Conservation (phyloP, 1,140 invertebrate species). For the Formica exsecta region DNA sequence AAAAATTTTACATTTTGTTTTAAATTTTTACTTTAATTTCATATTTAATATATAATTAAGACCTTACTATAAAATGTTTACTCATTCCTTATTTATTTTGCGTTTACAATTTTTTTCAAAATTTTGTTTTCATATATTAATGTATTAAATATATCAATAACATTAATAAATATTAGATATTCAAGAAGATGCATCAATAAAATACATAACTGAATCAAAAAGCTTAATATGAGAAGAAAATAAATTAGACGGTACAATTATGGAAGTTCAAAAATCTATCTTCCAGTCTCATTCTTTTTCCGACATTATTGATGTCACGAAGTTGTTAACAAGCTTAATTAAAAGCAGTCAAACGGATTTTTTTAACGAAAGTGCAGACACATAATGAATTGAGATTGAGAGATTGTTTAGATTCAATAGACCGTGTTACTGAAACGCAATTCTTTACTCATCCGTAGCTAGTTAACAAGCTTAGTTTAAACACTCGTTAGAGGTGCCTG, state of each 20-base stretch:
- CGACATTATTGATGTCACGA: background rate
- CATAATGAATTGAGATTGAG: background rate
- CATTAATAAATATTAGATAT: background rate
- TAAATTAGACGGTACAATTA: slow-evolving; percentile 2
- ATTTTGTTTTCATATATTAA: background rate
- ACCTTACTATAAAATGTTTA: background rate
- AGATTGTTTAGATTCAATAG: slow-evolving; percentile 20
- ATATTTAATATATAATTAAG: slow-evolving; percentile 10
- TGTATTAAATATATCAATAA: background rate
- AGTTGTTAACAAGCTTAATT: slow-evolving; percentile 18
- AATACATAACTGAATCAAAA: background rate
- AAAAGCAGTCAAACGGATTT: background rate
- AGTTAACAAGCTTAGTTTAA: slow-evolving; percentile 80
- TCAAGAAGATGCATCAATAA: background rate
- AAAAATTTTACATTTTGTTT: background rate
- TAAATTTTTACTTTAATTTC: background rate
- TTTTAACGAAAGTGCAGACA: background rate
- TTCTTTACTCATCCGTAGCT: slow-evolving; percentile 58
- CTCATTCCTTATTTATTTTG: background rate
- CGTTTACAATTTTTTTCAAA: background rate
- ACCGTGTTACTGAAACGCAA: slow-evolving; percentile 34
- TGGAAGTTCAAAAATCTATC: background rate
- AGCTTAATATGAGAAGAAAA: background rate
- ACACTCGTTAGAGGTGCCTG: slow-evolving; percentile 76
- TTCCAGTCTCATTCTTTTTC: background rate